phyloP scores from a whole-genome alignment of 2,888 invertebrate species.

The Phlogophora meticulosa region DNA sequence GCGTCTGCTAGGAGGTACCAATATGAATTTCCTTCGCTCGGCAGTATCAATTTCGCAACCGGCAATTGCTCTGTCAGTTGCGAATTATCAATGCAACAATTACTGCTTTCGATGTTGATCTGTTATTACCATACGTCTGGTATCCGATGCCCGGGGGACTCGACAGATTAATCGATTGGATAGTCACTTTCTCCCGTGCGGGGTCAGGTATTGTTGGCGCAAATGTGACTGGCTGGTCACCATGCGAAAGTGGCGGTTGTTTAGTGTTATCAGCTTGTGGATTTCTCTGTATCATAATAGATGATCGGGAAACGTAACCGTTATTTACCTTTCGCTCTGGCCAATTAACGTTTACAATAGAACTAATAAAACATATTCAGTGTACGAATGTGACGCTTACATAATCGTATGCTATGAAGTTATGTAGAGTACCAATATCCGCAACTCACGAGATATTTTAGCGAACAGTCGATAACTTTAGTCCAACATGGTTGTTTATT shows the following conservation, averaged over 20 bases:
- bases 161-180: conserved; percentile 84
- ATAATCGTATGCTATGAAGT: conserved; percentile 19
- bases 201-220: conserved; percentile 81
- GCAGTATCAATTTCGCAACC: conserved; percentile 75
- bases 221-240: conserved; percentile 69
- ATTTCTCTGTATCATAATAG: conserved; percentile 68
- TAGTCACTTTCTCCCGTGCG: conserved; percentile 81
- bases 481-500: conserved; percentile 61
- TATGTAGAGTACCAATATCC: conserved; percentile 38
- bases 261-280: conserved; percentile 75
- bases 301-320: conserved; percentile 75
- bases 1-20: conserved; percentile 63
- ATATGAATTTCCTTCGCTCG: conserved; percentile 69
- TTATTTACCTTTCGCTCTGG: conserved; percentile 56
- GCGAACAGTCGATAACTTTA: conserved; percentile 60
- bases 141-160: conserved; percentile 79
- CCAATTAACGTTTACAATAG: conserved; percentile 31
- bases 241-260: conserved; percentile 76
- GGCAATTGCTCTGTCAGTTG: conserved; percentile 79
- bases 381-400: conserved; percentile 8
- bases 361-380: background rate
- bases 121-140: conserved; percentile 83
- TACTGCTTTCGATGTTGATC: conserved; percentile 77
- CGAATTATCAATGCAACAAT: conserved; percentile 84
- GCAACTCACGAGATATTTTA: conserved; percentile 59